These are phyloP conservation scores for Telmatherina bonti DNA, from an alignment of 2,797 vertebrate species.

Conservation along the genomic window DNA sequence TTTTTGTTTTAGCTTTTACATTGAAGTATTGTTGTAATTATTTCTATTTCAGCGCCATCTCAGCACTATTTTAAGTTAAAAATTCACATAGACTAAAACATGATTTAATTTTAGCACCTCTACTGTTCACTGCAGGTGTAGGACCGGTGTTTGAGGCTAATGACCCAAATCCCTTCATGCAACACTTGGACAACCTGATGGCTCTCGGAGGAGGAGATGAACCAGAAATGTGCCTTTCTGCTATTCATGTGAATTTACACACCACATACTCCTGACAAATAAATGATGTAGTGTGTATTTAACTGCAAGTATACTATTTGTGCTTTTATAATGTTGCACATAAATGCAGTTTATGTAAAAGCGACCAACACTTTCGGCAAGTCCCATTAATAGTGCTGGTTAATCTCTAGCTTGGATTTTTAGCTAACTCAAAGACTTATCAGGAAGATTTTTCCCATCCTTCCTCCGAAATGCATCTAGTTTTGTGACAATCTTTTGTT, in stretches of 20 bases:
- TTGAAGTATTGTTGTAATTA: too few species aligned
- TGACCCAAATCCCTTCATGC: slow-evolving; percentile 85
- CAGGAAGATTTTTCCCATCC: too few species aligned
- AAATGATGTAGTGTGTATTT: neutral
- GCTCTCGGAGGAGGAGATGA: slow-evolving; percentile 90
- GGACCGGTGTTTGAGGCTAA: slow-evolving; percentile 87
- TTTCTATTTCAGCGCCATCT: too few species aligned
- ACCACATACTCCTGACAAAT: neutral
- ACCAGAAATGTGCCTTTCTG: slow-evolving; percentile 92
- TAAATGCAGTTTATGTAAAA: neutral
- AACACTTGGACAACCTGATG: slow-evolving; percentile 80
- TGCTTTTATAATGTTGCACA: neutral
- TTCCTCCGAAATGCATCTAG: too few species aligned
- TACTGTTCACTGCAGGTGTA: slow-evolving; percentile 73
- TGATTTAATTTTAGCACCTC: too few species aligned
- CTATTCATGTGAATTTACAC: slow-evolving; percentile 80
- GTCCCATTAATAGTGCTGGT: too few species aligned
- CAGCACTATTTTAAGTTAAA: too few species aligned
- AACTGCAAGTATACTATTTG: neutral
- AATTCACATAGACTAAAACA: too few species aligned
- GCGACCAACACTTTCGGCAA: neutral
- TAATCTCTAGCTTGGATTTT: too few species aligned
- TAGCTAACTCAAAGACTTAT: too few species aligned
- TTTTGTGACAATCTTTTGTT: too few species aligned
- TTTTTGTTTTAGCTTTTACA: too few species aligned